Base-by-base conservation (phyloP, 1,140 invertebrate genomes). In the Zophobas atratus region DNA sequence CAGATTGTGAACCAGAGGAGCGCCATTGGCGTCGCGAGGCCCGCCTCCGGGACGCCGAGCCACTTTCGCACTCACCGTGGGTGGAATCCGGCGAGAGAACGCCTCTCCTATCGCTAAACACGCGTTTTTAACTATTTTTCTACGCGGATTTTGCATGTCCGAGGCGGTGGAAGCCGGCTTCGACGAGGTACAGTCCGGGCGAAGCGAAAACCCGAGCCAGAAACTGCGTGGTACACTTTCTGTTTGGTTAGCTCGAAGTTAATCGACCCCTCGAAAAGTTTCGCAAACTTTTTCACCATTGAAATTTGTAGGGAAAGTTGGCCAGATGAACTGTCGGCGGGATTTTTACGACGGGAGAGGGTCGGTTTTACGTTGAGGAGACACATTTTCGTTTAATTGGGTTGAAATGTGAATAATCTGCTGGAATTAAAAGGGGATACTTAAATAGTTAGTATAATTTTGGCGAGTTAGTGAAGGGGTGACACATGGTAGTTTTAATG, bases 201-300 rank as follows among this genome's bases (percentile, higher is more conserved):
- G 36, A 51, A 20, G 46, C 8, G 43, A 34, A 2, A 70, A 77
- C 72, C 71, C 53, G 39, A 75, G 75, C 79, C 78, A 76, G 71
- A 82, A 84, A 82, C 81, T 81, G 83, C 83, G 83, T 81, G 82
- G 83, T 83, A 83, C 84, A 85, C 77, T 84, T 85, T 85, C 82
- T 81, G 84, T 77, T 79, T 79, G 83, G 81, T 83, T 82, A 79
- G 78, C 82, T 82, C 81, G 78, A 83, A 84, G 83, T 85, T 85
- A 85, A 85, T 85, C 84, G 83, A 85, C 84, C 84, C 84, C 84
- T 85, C 84, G 82, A 77, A 84, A 85, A 85, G 82, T 83, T 85
- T 84, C 71, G 74, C 76, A 83, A 84, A 85, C 83, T 84, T 85
- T 85, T 85, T 85, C 83, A 81, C 81, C 84, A 84, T 84, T 84